Percentiles rank a stretch among this genome's conserved stretches.
These are phyloP conservation scores for Linnaemya tessellans DNA, from an alignment of 2,888 invertebrate species.

Conservation along the genomic window DNA sequence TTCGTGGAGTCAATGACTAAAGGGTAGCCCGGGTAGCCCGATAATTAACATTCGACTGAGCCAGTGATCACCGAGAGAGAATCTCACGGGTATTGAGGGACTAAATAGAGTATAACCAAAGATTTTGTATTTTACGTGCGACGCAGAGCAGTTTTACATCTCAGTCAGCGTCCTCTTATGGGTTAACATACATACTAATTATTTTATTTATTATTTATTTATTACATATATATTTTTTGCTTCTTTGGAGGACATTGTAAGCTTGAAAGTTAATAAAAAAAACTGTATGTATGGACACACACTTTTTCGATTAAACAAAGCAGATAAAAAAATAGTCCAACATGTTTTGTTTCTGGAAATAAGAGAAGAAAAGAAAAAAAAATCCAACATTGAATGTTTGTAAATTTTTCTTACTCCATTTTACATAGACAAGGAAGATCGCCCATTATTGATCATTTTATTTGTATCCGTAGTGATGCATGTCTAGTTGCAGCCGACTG, in stretches of 20 bases:
- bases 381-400: conserved; percentile 19
- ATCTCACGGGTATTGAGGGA: too few relatives aligned
- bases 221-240: neutral
- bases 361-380: conserved; percentile 19
- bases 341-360: conserved; percentile 38
- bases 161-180: neutral
- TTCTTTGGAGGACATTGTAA: conserved; percentile 58
- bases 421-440: conserved; percentile 57
- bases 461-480: conserved; percentile 51
- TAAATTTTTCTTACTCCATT: neutral
- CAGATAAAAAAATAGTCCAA: conserved; percentile 45
- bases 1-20: too few relatives aligned
- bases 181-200: conserved; percentile 27
- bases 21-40: too few relatives aligned
- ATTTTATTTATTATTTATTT: conserved; percentile 18
- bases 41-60: too few relatives aligned
- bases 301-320: conserved; percentile 33
- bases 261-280: conserved; percentile 63
- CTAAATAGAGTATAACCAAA: neutral
- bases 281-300: conserved; percentile 45
- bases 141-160: neutral
- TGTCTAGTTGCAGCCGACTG: conserved; percentile 42
- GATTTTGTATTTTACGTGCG: neutral
- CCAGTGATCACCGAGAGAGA: too few relatives aligned
- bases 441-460: conserved; percentile 67